Evolutionary conservation across 2,113 vertebrate species (phyloP), one percentile per base, ranked within the genome.

Genomic region (Labeo catla): DNA sequence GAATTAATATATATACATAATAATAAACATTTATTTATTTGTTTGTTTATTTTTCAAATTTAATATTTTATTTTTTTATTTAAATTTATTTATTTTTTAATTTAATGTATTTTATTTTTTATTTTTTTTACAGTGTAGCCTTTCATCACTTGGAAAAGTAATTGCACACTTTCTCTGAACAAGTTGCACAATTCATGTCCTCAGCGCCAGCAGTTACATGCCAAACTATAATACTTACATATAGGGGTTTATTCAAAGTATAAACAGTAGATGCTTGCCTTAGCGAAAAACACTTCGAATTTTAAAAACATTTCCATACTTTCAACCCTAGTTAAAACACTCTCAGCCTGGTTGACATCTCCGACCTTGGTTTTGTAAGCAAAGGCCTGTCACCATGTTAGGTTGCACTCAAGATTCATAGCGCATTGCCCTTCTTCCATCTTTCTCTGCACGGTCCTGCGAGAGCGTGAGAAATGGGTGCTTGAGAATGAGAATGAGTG

Each of bases 391-490:
- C 45, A n/a, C 88, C 80, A 74, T 91, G 86, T 80, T 89, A 85
- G 88, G 90, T 79, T 87, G 86, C 89, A 74, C 45, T 34, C 65
- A 72, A 72, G 65, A 83, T 83, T 70, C 47, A 83, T 74, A 68
- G 52, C 36, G 11, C 68, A 84, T 82, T 52, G 45, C 80, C 43
- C 45, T 34, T 57, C 50, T 81, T 89, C 63, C 47, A 36, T 73
- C 34, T 80, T 88, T 90, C 66, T 28, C 21, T 63, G 47, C 52
- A 43, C 13, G 1, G 66, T 16, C 68, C 49, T 57, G 50, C 12
- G 36, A 23, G 68, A 73, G 82, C 2, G 34, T 59, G 81, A 83
- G 66, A 57, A 73, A 72, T 70, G 77, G 57, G 52, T 80, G 36
- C 77, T 80, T n/a, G 77, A 39, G 77, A 61, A 63, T 80, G 77